Evolutionary conservation across 2,797 vertebrate species (phyloP).

Genomic region (Hafferia zeledoni): DNA sequence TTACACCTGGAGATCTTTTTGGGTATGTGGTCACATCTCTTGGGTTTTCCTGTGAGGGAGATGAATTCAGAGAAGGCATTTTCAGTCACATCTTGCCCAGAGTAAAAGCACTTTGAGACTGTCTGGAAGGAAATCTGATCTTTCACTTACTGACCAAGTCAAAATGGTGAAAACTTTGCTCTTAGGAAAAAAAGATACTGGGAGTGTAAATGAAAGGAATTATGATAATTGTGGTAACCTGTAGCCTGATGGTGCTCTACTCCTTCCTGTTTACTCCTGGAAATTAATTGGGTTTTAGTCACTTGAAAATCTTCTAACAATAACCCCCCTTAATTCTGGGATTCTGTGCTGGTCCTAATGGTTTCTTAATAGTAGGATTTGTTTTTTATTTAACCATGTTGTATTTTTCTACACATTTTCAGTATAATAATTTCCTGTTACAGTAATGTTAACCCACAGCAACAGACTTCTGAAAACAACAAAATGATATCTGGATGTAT

Average conservation of each 20-base stretch:
- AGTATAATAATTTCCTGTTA: background rate
- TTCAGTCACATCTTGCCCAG: background rate
- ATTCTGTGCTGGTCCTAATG: background rate
- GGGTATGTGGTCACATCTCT: background rate
- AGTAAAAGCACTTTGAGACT: background rate
- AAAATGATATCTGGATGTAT: background rate
- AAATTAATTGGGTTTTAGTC: background rate
- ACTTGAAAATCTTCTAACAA: background rate
- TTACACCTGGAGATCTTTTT: background rate
- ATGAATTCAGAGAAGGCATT: background rate
- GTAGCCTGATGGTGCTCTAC: background rate
- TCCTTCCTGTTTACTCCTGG: background rate
- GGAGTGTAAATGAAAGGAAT: background rate
- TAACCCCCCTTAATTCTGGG: background rate
- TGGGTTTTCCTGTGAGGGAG: background rate
- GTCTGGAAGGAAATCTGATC: background rate
- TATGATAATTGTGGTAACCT: background rate
- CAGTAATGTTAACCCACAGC: background rate
- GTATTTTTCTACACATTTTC: background rate
- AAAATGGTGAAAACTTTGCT: background rate
- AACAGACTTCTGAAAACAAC: background rate
- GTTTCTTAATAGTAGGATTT: background rate
- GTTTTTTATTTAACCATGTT: background rate
- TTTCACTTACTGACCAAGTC: background rate
- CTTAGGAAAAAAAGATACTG: accelerated